Percentiles rank a stretch among this genome's conserved stretches.
Conservation (phyloP, 2,113 vertebrate species). For the Tapirus terrestris region DNA sequence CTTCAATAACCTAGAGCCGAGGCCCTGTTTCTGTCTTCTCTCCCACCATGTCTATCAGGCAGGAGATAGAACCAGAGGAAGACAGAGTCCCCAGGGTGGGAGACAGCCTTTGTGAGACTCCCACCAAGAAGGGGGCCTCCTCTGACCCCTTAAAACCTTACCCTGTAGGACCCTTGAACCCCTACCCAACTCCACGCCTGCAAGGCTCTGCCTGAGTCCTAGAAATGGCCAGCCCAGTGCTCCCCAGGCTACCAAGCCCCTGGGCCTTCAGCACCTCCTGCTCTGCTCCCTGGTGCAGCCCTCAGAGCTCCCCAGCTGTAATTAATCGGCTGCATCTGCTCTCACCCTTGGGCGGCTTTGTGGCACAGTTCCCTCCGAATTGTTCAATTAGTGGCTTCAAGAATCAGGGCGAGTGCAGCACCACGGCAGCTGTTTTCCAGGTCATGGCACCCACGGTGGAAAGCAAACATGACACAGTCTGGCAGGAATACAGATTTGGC, state of each 20-base stretch:
- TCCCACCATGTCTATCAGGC: not conserved
- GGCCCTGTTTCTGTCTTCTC: not conserved
- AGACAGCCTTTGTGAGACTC: not conserved
- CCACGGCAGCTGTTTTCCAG: slow-evolving; percentile 85
- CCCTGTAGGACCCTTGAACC: not conserved
- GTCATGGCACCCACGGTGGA: slow-evolving; percentile 83
- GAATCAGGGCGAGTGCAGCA: slow-evolving; percentile 89
- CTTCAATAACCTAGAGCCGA: not conserved
- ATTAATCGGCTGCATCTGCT: slow-evolving; percentile 94
- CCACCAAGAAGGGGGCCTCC: not conserved
- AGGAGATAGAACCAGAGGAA: not conserved
- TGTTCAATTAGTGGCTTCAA: slow-evolving; percentile 94
- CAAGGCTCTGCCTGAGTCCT: not conserved
- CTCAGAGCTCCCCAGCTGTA: slow-evolving; percentile 87
- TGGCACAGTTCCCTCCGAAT: slow-evolving; percentile 96
- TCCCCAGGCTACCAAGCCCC: not conserved
- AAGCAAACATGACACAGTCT: slow-evolving; percentile 59
- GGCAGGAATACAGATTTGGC: not conserved
- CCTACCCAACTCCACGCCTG: not conserved
- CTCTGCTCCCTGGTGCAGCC: slow-evolving; percentile 5
- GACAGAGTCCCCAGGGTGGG: not conserved
- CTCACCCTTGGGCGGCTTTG: slow-evolving; percentile 89
- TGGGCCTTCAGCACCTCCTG: slow-evolving; percentile 67
- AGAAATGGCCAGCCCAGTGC: not conserved
- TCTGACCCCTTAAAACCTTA: not conserved